These are phyloP conservation scores for Vipera ursinii DNA, from an alignment of 2,797 vertebrate genomes.

Conservation along the genomic window DNA sequence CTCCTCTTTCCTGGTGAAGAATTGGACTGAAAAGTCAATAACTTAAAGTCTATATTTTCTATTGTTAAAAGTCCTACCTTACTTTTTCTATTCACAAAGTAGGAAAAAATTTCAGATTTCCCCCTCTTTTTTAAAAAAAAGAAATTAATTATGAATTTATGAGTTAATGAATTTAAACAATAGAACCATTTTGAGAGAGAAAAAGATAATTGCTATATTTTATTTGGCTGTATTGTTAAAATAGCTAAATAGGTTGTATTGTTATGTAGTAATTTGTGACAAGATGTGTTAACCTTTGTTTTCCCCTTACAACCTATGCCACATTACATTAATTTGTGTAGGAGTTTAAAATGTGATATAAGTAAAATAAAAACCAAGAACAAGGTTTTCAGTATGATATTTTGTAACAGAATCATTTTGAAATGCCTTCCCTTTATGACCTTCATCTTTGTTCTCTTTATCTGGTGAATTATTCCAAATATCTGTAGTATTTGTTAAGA, in stretches of 20 bases:
- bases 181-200: neutral
- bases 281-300: conserved; percentile 9
- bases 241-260: conserved; percentile 3
- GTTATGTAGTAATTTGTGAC: conserved; percentile 5
- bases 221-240: conserved; percentile 4
- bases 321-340: conserved; percentile 11
- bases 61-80: neutral
- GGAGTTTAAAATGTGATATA: conserved; percentile 5
- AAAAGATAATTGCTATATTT: neutral
- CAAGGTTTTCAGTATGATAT: neutral
- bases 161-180: conserved; percentile 20
- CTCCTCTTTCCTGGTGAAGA: neutral
- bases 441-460: neutral
- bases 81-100: neutral
- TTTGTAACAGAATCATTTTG: neutral
- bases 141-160: neutral
- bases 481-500: neutral
- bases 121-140: neutral
- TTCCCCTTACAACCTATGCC: neutral
- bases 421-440: neutral
- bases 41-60: neutral
- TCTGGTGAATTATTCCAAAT: neutral
- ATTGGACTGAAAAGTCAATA: neutral
- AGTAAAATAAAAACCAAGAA: neutral
- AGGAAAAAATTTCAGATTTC: neutral